Evolutionary conservation across 2,888 invertebrate species (phyloP).

Genomic region (Oscheius onirici): DNA sequence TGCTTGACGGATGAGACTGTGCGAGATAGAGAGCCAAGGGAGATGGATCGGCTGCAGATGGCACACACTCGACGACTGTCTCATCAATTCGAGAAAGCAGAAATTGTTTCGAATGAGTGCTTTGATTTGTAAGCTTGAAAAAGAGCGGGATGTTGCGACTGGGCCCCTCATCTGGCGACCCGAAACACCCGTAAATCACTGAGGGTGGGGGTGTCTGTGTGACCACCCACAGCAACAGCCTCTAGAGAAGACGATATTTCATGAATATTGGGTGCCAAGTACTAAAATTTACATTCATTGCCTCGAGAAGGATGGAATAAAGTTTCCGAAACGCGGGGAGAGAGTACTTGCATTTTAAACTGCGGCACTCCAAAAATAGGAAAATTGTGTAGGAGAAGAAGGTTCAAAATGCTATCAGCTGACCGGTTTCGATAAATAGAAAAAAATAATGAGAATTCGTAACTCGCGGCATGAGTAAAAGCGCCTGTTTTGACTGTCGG

Average conservation of each 20-base stretch:
- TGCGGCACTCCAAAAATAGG: too few species aligned
- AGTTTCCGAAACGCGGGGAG: too few species aligned
- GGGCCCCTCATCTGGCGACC: slow-evolving; percentile 26
- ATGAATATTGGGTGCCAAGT: neutral
- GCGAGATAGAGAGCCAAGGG: slow-evolving; percentile 27
- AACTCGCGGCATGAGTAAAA: slow-evolving; percentile 3
- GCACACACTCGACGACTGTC: slow-evolving; percentile 6
- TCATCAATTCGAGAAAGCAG: slow-evolving; percentile 22
- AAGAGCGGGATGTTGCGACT: slow-evolving; percentile 20
- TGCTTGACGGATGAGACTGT: slow-evolving; percentile 22
- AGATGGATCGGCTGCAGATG: slow-evolving; percentile 34
- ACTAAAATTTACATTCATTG: neutral
- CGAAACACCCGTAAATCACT: slow-evolving; percentile 23
- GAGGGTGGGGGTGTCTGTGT: neutral
- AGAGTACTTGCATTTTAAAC: too few species aligned
- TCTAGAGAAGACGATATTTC: slow-evolving; percentile 17
- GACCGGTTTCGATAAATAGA: too few species aligned
- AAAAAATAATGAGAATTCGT: too few species aligned
- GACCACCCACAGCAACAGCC: slow-evolving; percentile 1
- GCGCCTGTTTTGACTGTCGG: slow-evolving; percentile 17
- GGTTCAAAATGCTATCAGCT: too few species aligned
- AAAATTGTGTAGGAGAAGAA: too few species aligned
- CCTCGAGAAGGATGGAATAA: too few species aligned
- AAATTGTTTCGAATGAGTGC: slow-evolving; percentile 13
- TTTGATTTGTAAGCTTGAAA: slow-evolving; percentile 24